Evolutionary conservation across 2,113 vertebrate genomes (phyloP), one percentile per base, ranked within the genome.

Genomic region (Dolichotis patagonum): DNA sequence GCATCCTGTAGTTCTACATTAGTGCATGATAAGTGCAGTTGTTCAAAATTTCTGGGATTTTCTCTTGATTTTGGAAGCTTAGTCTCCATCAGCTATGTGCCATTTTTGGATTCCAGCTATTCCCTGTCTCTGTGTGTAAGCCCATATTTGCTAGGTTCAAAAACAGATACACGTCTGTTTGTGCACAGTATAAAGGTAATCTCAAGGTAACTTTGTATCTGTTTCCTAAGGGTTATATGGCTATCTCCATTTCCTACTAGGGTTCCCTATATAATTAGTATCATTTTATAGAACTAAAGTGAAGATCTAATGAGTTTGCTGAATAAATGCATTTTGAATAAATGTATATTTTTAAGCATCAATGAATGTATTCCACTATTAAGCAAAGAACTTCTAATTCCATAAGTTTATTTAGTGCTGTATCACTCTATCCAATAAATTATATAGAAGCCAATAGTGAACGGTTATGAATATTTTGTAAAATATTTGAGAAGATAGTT

Each of bases 301-400:
- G 41, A 91, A 5, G 12, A 80, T 46, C 22, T 88, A 90, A 56
- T 19, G 52, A 54, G 73, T 88, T 62, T 81, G 20, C 32, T 93
- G 26, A 86, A 60, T 46, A 82, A 22, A 73, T 86, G 1, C 38
- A n/a, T 88, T 84, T 52, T 85, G 54, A 95, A 73, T 46, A 71
- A 17, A 69, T 86, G 1, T 46, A 32, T 85, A 77, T 84, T 95
- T 52, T 88, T 54, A 95, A 73, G 24, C 82, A 88, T 56, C 17
- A 32, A 46, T 28, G 28, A 2, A 5, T 93, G 7, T 12, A 52
- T 75, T 91, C 56, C 16, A 43, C 26, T 41, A 60, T 32, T 73
- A 43, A 95, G 28, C 35, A 78, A 73, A 20, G 5, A 85, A 32
- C 26, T 83, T 91, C n/a, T 91, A 8, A 43, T 73, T 93, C 60